phyloP scores from a whole-genome alignment of 2,888 invertebrate species.

The Drosophila histrio region DNA sequence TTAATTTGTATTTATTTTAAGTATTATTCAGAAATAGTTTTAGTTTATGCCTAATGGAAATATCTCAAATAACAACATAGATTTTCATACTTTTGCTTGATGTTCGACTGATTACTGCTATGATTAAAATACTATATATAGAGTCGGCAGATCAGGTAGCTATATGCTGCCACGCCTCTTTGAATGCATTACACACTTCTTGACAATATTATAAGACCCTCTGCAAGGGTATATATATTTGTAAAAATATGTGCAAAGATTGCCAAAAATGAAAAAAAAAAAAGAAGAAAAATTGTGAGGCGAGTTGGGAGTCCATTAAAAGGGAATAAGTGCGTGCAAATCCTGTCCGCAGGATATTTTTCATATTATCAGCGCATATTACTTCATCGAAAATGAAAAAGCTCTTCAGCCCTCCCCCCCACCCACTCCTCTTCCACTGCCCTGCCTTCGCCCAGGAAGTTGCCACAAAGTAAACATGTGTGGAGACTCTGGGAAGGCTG shows the following conservation, averaged over 20 bases:
- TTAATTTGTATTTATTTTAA: too few relatives aligned
- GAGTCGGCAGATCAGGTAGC: too few relatives aligned
- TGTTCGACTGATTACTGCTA: too few relatives aligned
- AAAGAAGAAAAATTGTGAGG: slow-evolving; percentile 19
- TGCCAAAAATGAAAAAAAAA: slow-evolving; percentile 1
- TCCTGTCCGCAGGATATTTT: slow-evolving; percentile 74
- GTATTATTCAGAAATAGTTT: too few relatives aligned
- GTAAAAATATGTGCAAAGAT: slow-evolving; percentile 25
- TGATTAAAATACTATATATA: too few relatives aligned
- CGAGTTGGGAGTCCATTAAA: slow-evolving; percentile 66
- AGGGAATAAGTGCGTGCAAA: slow-evolving; percentile 79
- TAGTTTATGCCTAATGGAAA: too few relatives aligned
- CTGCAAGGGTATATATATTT: background rate
- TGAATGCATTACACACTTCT: background rate
- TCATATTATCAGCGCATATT: slow-evolving; percentile 77
- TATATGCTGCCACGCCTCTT: too few relatives aligned
- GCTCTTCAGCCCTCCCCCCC: slow-evolving; percentile 15
- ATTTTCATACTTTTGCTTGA: too few relatives aligned
- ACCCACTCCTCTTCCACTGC: background rate
- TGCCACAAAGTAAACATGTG: slow-evolving; percentile 60
- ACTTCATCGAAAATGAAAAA: slow-evolving; percentile 71
- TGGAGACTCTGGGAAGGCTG: slow-evolving; percentile 24
- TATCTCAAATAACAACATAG: too few relatives aligned
- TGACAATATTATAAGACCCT: background rate
- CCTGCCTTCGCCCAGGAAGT: slow-evolving; percentile 9